Evolutionary conservation across 2,113 vertebrate species (phyloP).

Genomic region (Coryphaenoides rupestris): DNA sequence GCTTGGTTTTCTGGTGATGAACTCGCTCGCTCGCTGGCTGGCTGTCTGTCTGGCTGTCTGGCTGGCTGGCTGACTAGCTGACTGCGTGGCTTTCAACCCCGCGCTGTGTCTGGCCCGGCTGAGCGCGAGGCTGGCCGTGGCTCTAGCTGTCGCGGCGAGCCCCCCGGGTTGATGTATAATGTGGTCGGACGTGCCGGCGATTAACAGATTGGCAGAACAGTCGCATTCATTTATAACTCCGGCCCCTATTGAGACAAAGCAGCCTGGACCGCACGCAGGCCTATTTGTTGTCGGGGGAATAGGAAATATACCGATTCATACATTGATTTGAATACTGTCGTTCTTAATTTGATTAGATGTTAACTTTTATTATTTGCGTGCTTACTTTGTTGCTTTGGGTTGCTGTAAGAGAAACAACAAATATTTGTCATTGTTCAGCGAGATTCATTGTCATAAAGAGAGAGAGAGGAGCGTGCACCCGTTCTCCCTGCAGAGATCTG

Average conservation of each 20-base stretch:
- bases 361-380: conserved; percentile 30
- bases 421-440: too few relatives aligned
- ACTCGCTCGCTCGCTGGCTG: conserved; percentile 37
- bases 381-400: not conserved
- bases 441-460: too few relatives aligned
- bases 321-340: conserved; percentile 38
- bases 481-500: conserved; percentile 40
- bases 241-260: conserved; percentile 41
- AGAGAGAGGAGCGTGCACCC: not conserved
- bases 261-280: conserved; percentile 17
- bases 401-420: too few relatives aligned
- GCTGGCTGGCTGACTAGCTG: conserved; percentile 37
- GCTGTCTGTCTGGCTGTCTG: conserved; percentile 18
- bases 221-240: conserved; percentile 62
- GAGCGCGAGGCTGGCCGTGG: conserved; percentile 40
- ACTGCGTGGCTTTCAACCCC: conserved; percentile 26
- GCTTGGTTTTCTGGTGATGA: conserved; percentile 49
- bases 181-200: conserved; percentile 56
- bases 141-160: conserved; percentile 46
- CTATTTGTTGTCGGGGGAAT: conserved; percentile 32
- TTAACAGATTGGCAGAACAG: conserved; percentile 64
- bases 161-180: conserved; percentile 65
- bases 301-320: conserved; percentile 14
- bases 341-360: conserved; percentile 45
- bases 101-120: not conserved